phyloP scores from a whole-genome alignment of 2,797 vertebrate genomes.

The Clarias platycephalus region DNA sequence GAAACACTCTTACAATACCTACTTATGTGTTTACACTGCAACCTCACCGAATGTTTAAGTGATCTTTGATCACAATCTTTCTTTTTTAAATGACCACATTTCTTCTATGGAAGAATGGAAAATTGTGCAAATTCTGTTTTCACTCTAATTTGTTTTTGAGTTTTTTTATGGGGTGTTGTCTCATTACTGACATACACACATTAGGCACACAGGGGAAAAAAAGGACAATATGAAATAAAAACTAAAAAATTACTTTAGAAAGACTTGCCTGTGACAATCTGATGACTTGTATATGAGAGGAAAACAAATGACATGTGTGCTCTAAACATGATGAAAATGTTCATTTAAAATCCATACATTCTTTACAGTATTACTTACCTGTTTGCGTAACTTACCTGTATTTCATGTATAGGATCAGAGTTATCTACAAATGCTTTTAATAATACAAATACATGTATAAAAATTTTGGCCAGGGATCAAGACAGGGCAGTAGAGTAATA shows the following conservation, averaged over 20 bases:
- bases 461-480: constrained; percentile 19
- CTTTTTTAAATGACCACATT: no score
- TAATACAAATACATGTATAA: constrained; percentile 13
- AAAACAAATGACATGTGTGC: not conserved
- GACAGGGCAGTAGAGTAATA: constrained; percentile 5
- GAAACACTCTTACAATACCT: no score
- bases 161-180: not conserved
- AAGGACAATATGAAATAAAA: not conserved
- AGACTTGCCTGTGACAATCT: not conserved
- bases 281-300: not conserved
- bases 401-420: constrained; percentile 21
- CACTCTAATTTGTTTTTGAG: not conserved
- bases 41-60: no score
- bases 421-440: constrained; percentile 1
- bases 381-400: constrained; percentile 47
- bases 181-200: no score
- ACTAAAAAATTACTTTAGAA: not conserved
- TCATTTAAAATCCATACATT: not conserved
- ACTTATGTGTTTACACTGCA: no score
- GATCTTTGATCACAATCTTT: no score
- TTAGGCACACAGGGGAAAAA: not conserved
- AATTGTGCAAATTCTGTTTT: not conserved
- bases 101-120: not conserved
- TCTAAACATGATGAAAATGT: not conserved
- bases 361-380: constrained; percentile 50